These are phyloP conservation scores for Megastigmus dorsalis DNA, from an alignment of 2,888 invertebrate species.

Conservation along the genomic window DNA sequence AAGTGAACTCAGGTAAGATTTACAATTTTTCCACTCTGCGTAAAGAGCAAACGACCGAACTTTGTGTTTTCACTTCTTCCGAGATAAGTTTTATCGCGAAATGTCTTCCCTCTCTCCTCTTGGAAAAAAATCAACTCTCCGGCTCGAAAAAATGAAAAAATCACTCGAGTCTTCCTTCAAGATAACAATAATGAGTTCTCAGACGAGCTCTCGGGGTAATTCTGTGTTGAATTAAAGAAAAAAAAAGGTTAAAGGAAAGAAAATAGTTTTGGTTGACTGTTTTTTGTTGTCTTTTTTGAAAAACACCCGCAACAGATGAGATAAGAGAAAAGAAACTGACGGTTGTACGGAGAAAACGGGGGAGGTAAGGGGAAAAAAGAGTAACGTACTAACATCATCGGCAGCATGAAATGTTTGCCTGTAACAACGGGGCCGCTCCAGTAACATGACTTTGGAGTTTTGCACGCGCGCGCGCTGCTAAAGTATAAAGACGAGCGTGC, in stretches of 20 bases:
- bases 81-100: not conserved
- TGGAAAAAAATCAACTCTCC: not conserved
- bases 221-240: too few relatives aligned
- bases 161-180: too few relatives aligned
- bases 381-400: conserved; percentile 6
- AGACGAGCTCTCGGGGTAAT: too few relatives aligned
- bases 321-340: not conserved
- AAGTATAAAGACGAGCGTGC: too few relatives aligned
- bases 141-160: too few relatives aligned
- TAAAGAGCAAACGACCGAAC: not conserved
- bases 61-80: not conserved
- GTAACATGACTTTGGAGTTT: conserved; percentile 25
- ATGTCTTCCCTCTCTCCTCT: not conserved
- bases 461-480: not conserved
- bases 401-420: not conserved
- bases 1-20: not conserved
- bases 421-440: not conserved
- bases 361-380: not conserved
- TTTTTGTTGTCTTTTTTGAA: too few relatives aligned
- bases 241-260: too few relatives aligned
- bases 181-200: too few relatives aligned
- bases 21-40: conserved; percentile 5
- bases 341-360: too few relatives aligned
- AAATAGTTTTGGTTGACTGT: too few relatives aligned
- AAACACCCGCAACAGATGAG: not conserved